Base-by-base conservation (phyloP, 2,888 invertebrate species). In the Sacculina carcini region DNA sequence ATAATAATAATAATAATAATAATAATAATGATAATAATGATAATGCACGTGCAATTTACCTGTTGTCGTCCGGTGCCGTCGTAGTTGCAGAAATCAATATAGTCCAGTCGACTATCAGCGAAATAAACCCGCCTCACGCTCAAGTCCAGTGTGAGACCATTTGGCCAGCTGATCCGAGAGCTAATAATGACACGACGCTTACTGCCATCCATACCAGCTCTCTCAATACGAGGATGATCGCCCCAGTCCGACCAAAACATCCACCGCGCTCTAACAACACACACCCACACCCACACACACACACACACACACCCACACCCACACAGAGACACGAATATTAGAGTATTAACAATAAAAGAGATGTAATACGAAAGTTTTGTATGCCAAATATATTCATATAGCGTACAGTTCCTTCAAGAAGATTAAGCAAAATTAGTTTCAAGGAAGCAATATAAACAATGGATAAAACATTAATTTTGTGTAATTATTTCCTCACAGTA, bases 181-280 rank as follows among this genome's bases (percentile, higher is more conserved):
- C 77, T 81, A 47, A 94, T 81, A 49, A 94, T 87, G 0, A 78
- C 76, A 19, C 73, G 73, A 5, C 92, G 73, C 60, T 79, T 78
- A 0, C 78, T 77, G 1, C 96, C 96, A 63, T 98, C 96, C 85
- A 98, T 84, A 16, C 90, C 90, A 6, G 90, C 80, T 52, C 92
- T 71, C 64, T 98, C 96, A 53, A 98, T 83, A 1, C 92, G 71
- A 1, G 98, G 96, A 67, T 90, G 83, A 65, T 90, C 87, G 39
- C 94, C 94, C 96, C 96, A 96, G 66, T 98, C 96, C 0, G 90
- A 89, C 96, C 96, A 98, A 71, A 98, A 98, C 52, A 98, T 70
- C 75, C 82, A 83, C 4, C 80, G 70, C 0, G 86, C 77, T 29
- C 66, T 70, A 54, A 12, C n/a, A 1, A 26, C 16, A 10, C 9